These are phyloP conservation scores for Eleutherodactylus coqui DNA, from an alignment of 2,797 vertebrate genomes.

Conservation along the genomic window DNA sequence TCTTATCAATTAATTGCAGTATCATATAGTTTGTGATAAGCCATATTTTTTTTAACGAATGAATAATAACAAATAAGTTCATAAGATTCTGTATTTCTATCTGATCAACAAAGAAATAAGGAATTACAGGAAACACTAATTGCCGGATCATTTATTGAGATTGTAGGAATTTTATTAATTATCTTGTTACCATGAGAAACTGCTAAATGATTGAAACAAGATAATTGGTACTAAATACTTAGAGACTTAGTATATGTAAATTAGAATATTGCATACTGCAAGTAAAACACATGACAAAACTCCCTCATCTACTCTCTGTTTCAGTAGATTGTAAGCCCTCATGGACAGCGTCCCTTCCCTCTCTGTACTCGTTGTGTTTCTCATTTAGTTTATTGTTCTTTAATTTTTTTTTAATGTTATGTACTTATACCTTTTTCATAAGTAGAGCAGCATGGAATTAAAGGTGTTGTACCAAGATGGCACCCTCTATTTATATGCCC, in stretches of 20 bases:
- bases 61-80: constrained; percentile 34
- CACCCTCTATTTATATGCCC: no score
- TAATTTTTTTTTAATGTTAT: no score
- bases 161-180: background rate
- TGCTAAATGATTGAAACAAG: background rate
- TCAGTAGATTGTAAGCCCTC: no score
- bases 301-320: no score
- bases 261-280: background rate
- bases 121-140: background rate
- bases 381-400: no score
- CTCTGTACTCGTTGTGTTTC: no score
- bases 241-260: background rate
- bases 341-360: no score
- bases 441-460: no score
- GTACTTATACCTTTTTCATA: no score
- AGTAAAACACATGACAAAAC: background rate
- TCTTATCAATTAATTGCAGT: constrained; percentile 61
- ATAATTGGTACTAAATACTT: background rate
- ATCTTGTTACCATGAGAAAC: background rate
- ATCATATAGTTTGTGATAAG: constrained; percentile 41
- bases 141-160: background rate
- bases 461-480: no score
- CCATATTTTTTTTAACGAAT: constrained; percentile 39
- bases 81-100: background rate
- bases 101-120: background rate